A percentile compares a stretch with the other conserved stretches of the same genome.
Conservation (phyloP, 2,888 invertebrate species). For the Zonitis immaculata region DNA sequence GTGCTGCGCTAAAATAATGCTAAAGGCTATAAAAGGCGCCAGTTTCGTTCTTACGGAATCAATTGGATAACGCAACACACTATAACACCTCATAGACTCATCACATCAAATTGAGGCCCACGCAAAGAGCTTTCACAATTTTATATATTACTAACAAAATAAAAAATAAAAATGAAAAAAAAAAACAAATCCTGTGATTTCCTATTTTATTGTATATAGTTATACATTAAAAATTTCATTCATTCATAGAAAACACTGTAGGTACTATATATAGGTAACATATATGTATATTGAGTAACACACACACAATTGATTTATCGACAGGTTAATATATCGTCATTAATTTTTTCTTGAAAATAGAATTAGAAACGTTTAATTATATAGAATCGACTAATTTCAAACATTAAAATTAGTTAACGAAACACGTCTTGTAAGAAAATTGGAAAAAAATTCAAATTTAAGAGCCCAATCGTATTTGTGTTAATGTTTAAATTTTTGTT, state of each 20-base stretch:
- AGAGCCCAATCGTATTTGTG: constrained; percentile 1
- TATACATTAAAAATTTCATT: constrained; percentile 15
- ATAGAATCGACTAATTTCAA: background rate
- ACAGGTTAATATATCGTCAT: constrained; percentile 20
- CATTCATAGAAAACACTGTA: constrained; percentile 30
- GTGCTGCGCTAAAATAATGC: constrained; percentile 23
- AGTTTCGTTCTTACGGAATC: constrained; percentile 27
- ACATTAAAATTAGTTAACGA: background rate
- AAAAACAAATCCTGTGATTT: constrained; percentile 32
- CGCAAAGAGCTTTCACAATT: constrained; percentile 32
- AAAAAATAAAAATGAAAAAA: constrained; percentile 3
- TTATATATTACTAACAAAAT: no score
- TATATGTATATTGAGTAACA: constrained; percentile 22
- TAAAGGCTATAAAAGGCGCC: constrained; percentile 28
- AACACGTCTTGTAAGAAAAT: background rate
- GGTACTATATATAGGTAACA: no score
- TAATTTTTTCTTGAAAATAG: background rate
- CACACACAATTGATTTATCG: constrained; percentile 9
- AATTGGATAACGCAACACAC: constrained; percentile 27
- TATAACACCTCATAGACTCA: constrained; percentile 32
- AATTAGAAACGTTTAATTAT: no score
- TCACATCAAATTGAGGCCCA: constrained; percentile 31
- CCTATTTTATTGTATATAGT: constrained; percentile 26
- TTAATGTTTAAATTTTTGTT: background rate
- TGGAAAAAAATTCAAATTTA: background rate